These are phyloP conservation scores for Vidua macroura DNA, from an alignment of 2,113 vertebrate genomes.

Conservation along the genomic window DNA sequence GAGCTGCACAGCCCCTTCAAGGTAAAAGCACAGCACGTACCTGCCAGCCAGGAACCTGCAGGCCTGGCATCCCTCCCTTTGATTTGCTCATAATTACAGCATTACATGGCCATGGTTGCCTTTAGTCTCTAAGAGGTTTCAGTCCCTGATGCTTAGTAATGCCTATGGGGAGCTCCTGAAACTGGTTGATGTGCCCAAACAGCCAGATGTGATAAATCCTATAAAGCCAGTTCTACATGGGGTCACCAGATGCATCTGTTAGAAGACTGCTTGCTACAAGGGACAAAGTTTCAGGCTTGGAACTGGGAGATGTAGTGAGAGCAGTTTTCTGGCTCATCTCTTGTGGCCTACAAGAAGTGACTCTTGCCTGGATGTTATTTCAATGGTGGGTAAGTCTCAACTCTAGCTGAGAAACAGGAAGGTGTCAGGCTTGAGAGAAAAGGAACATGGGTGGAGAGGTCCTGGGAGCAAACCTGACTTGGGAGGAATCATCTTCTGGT, in stretches of 20 bases:
- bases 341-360: neutral
- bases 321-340: neutral
- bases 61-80: neutral
- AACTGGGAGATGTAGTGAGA: neutral
- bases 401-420: neutral
- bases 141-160: neutral
- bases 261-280: neutral
- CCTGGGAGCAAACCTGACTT: neutral
- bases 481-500: neutral
- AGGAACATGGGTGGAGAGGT: neutral
- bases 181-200: neutral
- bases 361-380: neutral
- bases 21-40: constrained; percentile 14
- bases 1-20: constrained; percentile 81
- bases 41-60: neutral
- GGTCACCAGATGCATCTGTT: neutral
- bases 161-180: neutral
- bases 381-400: neutral
- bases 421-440: neutral
- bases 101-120: neutral
- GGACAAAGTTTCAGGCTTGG: neutral
- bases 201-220: neutral
- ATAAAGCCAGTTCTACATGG: neutral
- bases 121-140: neutral
- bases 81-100: neutral